These are phyloP conservation scores for Oxyura jamaicensis DNA, from an alignment of 2,113 vertebrate species.

Conservation along the genomic window DNA sequence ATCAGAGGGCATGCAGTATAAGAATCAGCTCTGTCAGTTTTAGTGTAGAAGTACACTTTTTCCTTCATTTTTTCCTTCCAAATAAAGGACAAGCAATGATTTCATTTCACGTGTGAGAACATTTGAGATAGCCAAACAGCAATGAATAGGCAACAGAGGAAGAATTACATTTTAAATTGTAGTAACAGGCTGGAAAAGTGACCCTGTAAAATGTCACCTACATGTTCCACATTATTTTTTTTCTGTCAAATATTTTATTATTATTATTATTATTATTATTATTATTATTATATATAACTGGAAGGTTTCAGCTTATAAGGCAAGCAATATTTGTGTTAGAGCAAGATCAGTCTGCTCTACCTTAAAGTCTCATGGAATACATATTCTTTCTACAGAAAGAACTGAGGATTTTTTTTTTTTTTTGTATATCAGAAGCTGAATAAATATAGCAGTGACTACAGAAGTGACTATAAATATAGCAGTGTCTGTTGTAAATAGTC, in stretches of 20 bases:
- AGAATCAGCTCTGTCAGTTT: not conserved
- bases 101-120: conserved; percentile 13
- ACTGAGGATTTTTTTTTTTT: not conserved
- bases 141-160: conserved; percentile 3
- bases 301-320: conserved; percentile 10
- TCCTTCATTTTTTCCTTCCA: not conserved
- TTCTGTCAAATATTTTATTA: conserved; percentile 13
- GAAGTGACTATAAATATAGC: not conserved
- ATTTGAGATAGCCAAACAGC: not conserved
- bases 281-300: not conserved
- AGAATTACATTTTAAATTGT: conserved; percentile 29
- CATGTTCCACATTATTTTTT: conserved; percentile 42
- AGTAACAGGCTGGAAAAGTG: not conserved
- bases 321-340: conserved; percentile 23
- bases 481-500: not conserved
- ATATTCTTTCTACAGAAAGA: not conserved
- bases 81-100: conserved; percentile 23
- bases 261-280: too few species aligned
- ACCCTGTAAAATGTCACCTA: conserved; percentile 48
- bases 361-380: not conserved
- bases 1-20: not conserved
- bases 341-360: not conserved
- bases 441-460: not conserved
- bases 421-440: not conserved
- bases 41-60: not conserved